Percentiles rank a stretch among this genome's conserved stretches.
Conservation (phyloP, 2,113 vertebrate species). For the Sarotherodon lohbergeri region DNA sequence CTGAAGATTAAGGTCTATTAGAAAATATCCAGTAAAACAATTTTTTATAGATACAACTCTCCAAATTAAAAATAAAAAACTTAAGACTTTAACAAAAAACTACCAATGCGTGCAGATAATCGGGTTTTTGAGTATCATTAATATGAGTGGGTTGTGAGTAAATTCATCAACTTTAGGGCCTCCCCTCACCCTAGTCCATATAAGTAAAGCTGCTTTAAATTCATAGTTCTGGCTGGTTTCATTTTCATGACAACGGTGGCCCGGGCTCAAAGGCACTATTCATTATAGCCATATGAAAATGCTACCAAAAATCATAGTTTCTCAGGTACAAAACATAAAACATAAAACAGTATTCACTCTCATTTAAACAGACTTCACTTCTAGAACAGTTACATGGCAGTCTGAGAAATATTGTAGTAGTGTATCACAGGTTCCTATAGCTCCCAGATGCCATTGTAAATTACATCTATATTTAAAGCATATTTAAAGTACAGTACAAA, state of each 20-base stretch:
- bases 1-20: neutral
- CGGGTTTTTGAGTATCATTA: fast-evolving
- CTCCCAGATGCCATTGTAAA: neutral
- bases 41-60: neutral
- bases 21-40: neutral
- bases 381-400: neutral
- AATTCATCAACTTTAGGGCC: neutral
- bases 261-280: neutral
- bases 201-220: neutral
- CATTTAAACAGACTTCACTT: neutral
- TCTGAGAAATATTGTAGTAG: neutral
- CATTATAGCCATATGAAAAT: neutral
- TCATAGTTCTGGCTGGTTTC: neutral
- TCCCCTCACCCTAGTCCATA: neutral
- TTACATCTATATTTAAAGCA: neutral
- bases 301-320: too few relatives aligned
- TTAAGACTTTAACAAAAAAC: neutral
- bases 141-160: neutral
- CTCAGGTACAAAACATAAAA: too few relatives aligned
- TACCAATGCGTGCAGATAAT: neutral
- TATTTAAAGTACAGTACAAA: neutral
- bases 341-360: neutral
- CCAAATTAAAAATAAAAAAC: neutral
- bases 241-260: neutral
- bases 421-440: neutral